Conservation (phyloP, 2,888 invertebrate genomes). For the Miltochrista miniata region DNA sequence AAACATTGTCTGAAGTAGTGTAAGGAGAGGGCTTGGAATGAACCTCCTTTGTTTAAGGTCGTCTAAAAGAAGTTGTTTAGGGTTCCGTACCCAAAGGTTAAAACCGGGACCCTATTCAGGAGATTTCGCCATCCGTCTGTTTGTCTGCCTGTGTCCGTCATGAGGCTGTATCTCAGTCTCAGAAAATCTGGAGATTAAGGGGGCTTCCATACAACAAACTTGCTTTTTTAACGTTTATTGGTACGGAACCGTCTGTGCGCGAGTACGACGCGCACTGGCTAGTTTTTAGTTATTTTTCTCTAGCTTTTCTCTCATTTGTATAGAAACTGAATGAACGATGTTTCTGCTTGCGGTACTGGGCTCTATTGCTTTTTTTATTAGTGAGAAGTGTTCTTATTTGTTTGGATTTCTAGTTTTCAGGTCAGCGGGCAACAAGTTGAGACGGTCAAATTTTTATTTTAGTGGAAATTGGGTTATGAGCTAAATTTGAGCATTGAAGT, state of each 20-base stretch:
- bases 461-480: constrained; percentile 8
- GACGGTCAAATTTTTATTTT: constrained; percentile 9
- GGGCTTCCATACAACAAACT: too few species aligned
- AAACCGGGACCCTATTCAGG: too few species aligned
- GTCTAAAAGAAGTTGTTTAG: constrained; percentile 39
- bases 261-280: too few species aligned
- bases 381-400: constrained; percentile 20
- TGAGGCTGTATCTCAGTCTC: too few species aligned
- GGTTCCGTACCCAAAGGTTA: too few species aligned
- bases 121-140: too few species aligned
- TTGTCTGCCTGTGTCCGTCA: too few species aligned
- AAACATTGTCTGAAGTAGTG: constrained; percentile 54
- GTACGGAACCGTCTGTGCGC: too few species aligned
- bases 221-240: too few species aligned
- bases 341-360: constrained; percentile 36
- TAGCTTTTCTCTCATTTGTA: constrained; percentile 38
- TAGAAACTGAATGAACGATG: constrained; percentile 42
- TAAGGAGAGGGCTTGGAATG: constrained; percentile 58
- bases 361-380: constrained; percentile 23
- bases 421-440: constrained; percentile 11
- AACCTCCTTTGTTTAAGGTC: constrained; percentile 61
- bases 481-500: constrained; percentile 1
- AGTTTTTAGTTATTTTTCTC: constrained; percentile 30
- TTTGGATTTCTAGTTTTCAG: constrained; percentile 17
- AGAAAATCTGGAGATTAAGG: too few species aligned